Evolutionary conservation across 2,797 vertebrate species (phyloP), one percentile per base, ranked within the genome.

Genomic region (Diglossa cyanea): DNA sequence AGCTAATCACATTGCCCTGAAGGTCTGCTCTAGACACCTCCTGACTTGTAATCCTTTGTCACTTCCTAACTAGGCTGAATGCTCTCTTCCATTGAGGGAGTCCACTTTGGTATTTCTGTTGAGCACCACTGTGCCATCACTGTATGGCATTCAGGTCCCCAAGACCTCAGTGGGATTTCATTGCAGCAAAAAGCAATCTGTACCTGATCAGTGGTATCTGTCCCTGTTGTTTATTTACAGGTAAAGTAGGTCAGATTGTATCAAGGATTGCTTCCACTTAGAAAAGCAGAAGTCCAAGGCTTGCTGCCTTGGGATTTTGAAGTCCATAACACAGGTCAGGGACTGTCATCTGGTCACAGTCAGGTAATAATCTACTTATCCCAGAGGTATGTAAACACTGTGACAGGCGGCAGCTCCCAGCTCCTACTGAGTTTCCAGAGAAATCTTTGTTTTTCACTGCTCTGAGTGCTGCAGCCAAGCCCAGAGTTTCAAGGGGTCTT

Each of bases 1-100:
- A 65, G 60, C 61, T 94, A 90, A 95, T 93, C 37, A 77, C 70
- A 8, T 81, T 95, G 77, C 79, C 54, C 88, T 95, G 88, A 83
- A 74, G 47, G 35, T 7, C 39, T 96, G 60, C 87, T 93, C 42
- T 62, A n/a, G 57, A 40, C 28, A 48, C 16, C 44, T 79, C 39
- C 13, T 30, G 82, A 50, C 55, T 90, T 93, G 40, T 81, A 75
- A 26, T 55, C 47, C 24, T 63, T 55, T 82, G 51, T 47, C 17
- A 2, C 39, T 79, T 66, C 8, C 44, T 86, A 13, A 44, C 16
- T 30, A 35, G 14, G 11, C 31, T 54, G 48, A 54, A 77, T 86
- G 67, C 76, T 86, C 39, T 93, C 83, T 96, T 92, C 84, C 30
- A 14, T 42, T 62, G 71, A 60, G 44, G 62, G 77, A 77, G 19